Evolutionary conservation across 2,797 vertebrate species (phyloP).

Genomic region (Sitta carolinensis): DNA sequence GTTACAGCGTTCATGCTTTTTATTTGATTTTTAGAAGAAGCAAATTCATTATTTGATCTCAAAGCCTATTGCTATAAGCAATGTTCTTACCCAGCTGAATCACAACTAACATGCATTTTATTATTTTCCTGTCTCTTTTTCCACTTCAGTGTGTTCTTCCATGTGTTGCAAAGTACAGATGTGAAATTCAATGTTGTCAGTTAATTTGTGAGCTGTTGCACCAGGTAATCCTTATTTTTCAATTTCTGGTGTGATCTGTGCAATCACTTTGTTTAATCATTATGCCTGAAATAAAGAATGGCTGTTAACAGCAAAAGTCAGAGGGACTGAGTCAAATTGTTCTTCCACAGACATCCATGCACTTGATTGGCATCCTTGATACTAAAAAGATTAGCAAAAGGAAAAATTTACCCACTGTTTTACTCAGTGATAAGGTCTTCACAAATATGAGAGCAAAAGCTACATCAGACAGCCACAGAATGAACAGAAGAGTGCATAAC

Average conservation of each 20-base stretch:
- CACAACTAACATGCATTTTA: neutral
- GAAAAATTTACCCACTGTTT: neutral
- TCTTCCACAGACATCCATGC: neutral
- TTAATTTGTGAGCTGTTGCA: neutral
- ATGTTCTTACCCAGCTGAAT: neutral
- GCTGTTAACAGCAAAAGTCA: neutral
- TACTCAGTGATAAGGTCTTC: neutral
- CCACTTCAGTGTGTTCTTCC: neutral
- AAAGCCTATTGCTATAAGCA: neutral
- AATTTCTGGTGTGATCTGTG: neutral
- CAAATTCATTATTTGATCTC: neutral
- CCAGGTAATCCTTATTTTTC: neutral
- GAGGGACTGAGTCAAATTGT: neutral
- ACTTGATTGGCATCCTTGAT: neutral
- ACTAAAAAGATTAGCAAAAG: neutral
- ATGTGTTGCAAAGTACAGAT: conserved; percentile 5
- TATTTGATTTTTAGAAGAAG: neutral
- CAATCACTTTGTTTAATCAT: neutral
- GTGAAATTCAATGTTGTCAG: neutral
- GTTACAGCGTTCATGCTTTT: neutral
- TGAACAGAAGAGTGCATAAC: neutral
- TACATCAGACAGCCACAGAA: neutral
- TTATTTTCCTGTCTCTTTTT: neutral
- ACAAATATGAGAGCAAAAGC: neutral
- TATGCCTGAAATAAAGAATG: neutral